phyloP scores from a whole-genome alignment of 2,888 invertebrate genomes.

The Spilosoma lubricipeda region DNA sequence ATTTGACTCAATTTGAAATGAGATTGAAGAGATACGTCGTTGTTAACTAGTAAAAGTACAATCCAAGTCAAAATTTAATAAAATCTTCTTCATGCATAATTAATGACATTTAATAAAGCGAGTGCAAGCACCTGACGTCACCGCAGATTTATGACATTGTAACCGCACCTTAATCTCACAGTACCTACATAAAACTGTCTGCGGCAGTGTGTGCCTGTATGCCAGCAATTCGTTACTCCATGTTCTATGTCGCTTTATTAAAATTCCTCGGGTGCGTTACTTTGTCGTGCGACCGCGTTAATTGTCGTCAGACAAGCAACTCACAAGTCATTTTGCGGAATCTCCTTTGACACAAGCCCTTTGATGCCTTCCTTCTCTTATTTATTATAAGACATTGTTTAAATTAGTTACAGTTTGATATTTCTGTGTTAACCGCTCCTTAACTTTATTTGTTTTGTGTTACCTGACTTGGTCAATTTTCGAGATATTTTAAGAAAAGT shows the following conservation, averaged over 20 bases:
- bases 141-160: conserved; percentile 45
- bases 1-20: neutral
- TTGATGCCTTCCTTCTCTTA: conserved; percentile 44
- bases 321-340: conserved; percentile 37
- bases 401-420: conserved; percentile 41
- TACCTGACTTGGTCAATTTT: neutral
- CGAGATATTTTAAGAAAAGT: neutral
- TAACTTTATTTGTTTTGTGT: conserved; percentile 17
- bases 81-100: conserved; percentile 18
- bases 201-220: conserved; percentile 14
- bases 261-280: conserved; percentile 52
- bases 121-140: conserved; percentile 34
- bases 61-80: neutral
- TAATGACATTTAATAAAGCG: conserved; percentile 30
- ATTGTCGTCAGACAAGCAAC: conserved; percentile 53
- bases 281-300: conserved; percentile 49
- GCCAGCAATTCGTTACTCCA: conserved; percentile 40
- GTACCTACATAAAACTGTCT: conserved; percentile 8
- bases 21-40: neutral
- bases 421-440: conserved; percentile 23
- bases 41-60: neutral
- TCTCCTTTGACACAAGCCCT: conserved; percentile 48
- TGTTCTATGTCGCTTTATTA: conserved; percentile 53
- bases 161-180: conserved; percentile 46
- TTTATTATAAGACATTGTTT: conserved; percentile 38